These are phyloP conservation scores for Neotragus moschatus DNA, from an alignment of 2,113 vertebrate genomes.

Conservation along the genomic window DNA sequence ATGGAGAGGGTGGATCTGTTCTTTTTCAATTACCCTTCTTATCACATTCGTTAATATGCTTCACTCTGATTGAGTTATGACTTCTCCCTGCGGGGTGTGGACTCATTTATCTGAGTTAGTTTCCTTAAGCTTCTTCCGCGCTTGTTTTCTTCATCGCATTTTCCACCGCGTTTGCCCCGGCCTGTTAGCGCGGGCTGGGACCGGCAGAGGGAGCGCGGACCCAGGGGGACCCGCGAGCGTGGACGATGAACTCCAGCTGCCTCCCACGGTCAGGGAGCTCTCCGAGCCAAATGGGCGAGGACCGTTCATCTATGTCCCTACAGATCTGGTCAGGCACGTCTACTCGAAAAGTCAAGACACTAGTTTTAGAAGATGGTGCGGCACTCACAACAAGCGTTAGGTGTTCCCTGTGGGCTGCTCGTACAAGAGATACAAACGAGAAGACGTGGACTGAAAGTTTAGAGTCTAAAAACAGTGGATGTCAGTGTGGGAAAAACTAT, in stretches of 20 bases:
- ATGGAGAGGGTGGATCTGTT: background rate
- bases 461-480: background rate
- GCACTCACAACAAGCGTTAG: background rate
- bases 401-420: background rate
- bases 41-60: slow-evolving; percentile 18
- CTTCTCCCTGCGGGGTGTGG: slow-evolving; percentile 8
- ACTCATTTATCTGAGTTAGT: background rate
- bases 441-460: background rate
- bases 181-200: background rate
- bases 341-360: background rate
- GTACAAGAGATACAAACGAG: background rate
- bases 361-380: background rate
- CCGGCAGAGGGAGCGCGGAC: background rate
- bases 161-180: background rate
- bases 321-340: background rate
- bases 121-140: background rate
- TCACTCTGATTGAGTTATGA: slow-evolving; percentile 40
- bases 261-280: background rate
- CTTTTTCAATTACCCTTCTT: slow-evolving; percentile 41
- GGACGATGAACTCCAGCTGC: too few species aligned
- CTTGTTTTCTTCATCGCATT: background rate
- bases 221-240: background rate
- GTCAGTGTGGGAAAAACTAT: background rate
- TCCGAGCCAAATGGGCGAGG: background rate
- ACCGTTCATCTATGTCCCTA: background rate